phyloP scores from a whole-genome alignment of 37 sponge, comb jelly and placozoan genomes.

The Dysidea cf. avara region DNA sequence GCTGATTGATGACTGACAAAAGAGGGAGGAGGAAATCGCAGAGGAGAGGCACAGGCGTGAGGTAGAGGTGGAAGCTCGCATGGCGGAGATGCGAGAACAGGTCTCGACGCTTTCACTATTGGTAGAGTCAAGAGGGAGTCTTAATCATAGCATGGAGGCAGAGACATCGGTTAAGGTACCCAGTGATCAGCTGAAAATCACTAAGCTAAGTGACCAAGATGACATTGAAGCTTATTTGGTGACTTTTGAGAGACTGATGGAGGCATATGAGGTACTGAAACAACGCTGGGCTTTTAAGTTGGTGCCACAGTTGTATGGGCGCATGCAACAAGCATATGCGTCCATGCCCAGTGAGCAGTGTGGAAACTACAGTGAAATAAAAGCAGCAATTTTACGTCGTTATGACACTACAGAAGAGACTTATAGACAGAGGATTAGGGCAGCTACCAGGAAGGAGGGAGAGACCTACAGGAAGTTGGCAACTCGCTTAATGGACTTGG shows the following conservation, averaged over 20 bases:
- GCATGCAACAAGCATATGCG: conserved; percentile 47
- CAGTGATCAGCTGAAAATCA: too few relatives aligned
- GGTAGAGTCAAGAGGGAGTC: too few relatives aligned
- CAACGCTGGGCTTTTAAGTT: conserved; percentile 20
- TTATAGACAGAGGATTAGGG: conserved; percentile 28
- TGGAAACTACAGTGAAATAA: conserved; percentile 13
- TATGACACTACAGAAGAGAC: conserved; percentile 34
- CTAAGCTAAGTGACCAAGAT: conserved; percentile 19
- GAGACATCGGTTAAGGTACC: too few relatives aligned
- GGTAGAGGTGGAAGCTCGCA: too few relatives aligned
- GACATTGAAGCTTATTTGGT: conserved; percentile 37
- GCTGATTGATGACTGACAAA: too few relatives aligned
- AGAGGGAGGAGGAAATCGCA: too few relatives aligned
- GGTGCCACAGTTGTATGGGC: conserved; percentile 8
- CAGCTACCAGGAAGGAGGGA: conserved; percentile 3
- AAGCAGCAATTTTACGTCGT: conserved; percentile 28
- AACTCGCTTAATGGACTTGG: conserved; percentile 17
- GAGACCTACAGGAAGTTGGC: conserved; percentile 36
- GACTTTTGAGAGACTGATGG: conserved; percentile 29
- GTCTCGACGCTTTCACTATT: too few relatives aligned
- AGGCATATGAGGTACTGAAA: not conserved
- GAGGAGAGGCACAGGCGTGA: too few relatives aligned
- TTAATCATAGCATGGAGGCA: too few relatives aligned
- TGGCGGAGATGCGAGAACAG: too few relatives aligned
- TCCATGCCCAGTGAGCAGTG: conserved; percentile 12